Evolutionary conservation across 2,888 invertebrate genomes (phyloP).

Genomic region (Osmoderma eremita): DNA sequence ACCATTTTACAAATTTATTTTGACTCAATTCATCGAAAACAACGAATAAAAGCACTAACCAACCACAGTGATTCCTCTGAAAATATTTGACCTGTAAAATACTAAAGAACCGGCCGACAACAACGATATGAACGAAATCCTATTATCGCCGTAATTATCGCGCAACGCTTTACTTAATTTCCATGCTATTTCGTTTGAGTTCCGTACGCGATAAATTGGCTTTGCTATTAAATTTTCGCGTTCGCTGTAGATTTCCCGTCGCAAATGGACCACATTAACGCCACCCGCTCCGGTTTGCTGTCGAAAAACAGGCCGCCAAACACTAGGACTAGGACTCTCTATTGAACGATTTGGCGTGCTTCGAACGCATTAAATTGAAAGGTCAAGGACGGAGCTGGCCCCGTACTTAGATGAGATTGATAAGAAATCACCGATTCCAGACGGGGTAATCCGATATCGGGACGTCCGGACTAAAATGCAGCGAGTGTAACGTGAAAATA

Average conservation of each 20-base stretch:
- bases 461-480: not conserved
- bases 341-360: conserved; percentile 18
- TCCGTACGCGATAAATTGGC: conserved; percentile 13
- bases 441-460: conserved; percentile 13
- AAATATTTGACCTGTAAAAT: too few relatives aligned
- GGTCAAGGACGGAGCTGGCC: conserved; percentile 18
- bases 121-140: not conserved
- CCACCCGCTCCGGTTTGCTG: conserved; percentile 12
- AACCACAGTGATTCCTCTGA: too few relatives aligned
- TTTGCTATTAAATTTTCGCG: conserved; percentile 11
- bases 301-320: conserved; percentile 5
- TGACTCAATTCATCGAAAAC: too few relatives aligned
- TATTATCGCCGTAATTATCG: not conserved
- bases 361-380: conserved; percentile 23
- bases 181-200: conserved; percentile 13
- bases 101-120: too few relatives aligned
- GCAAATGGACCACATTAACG: conserved; percentile 14
- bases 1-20: too few relatives aligned
- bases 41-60: too few relatives aligned
- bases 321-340: conserved; percentile 3
- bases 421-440: conserved; percentile 17
- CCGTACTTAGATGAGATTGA: conserved; percentile 26
- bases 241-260: not conserved
- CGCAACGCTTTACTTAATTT: conserved; percentile 3
- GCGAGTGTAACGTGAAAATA: conserved; percentile 12